Base-by-base conservation (phyloP, 2,797 vertebrate species). In the Sphaeramia orbicularis region DNA sequence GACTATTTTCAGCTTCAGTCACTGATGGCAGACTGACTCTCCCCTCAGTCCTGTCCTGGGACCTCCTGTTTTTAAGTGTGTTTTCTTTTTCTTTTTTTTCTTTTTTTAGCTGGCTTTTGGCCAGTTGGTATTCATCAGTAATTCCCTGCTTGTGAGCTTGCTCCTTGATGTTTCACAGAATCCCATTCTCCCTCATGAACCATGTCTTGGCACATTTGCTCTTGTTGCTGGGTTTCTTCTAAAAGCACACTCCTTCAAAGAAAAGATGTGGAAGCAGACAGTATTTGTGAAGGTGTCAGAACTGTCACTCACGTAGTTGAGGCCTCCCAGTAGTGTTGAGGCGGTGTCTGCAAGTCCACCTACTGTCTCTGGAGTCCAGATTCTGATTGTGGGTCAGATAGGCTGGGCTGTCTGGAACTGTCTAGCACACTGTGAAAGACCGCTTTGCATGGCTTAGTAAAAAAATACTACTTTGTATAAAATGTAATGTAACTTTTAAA, bases 1-100 rank as follows among this genome's bases (percentile, higher is more conserved):
- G 64, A 77, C 67, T 80, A 75, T 80, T 82, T 84, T 83, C 61
- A 74, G 78, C 42, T 16, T 13, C 71, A 79, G 52, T 73, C 68
- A 64, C 40, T 62, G 71, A 82, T 58, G 71, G 74, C 77, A 61
- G 65, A 64, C 76, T 16, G 74, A 61, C 51, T 76, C 51, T 74
- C 58, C 56, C 71, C 63, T 38, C 47, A 18, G 61, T 74, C 61
- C 48, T 77, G 56, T 60, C 47, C 70, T 53, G 60, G 82, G 69
- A 78, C 55, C 65, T 70, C 8, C 62, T 59, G 61, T 58, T 68
- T 77, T 78, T 60, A 60, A 72, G 71, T 36, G 0, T n/a, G n/a
- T n/a, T n/a, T n/a, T n/a, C n/a, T n/a, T n/a, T 30, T 30, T 30
- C 30, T 30, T 4, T 30, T 30, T 30, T 30, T 30, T 4, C 30